phyloP scores from a whole-genome alignment of 2,888 invertebrate species.

The Ormyrus pomaceus region DNA sequence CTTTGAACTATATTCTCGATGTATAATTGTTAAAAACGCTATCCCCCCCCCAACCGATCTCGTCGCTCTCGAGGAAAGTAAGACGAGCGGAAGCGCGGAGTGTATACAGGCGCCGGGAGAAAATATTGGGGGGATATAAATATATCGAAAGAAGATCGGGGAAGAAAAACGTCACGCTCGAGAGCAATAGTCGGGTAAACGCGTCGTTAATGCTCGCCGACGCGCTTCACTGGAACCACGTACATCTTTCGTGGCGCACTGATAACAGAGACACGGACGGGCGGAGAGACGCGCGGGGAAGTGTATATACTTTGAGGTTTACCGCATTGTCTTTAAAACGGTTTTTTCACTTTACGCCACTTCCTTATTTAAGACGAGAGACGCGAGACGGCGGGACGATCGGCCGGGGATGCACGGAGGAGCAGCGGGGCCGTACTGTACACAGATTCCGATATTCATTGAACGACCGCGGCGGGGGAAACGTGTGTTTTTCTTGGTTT shows the following conservation, averaged over 20 bases:
- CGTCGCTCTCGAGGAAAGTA: too few relatives aligned
- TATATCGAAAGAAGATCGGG: not conserved
- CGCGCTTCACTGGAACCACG: not conserved
- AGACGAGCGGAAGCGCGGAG: too few relatives aligned
- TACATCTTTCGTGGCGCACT: not conserved
- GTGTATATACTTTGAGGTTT: conserved; percentile 24
- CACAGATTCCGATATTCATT: too few relatives aligned
- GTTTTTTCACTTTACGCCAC: conserved; percentile 29
- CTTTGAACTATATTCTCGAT: too few relatives aligned
- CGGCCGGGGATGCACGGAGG: too few relatives aligned
- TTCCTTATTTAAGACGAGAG: conserved; percentile 12
- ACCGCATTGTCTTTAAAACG: conserved; percentile 46
- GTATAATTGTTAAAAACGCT: too few relatives aligned
- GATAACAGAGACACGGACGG: conserved; percentile 24
- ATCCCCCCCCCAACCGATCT: too few relatives aligned
- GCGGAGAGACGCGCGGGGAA: not conserved
- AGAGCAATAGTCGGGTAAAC: not conserved
- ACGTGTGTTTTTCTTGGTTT: too few relatives aligned
- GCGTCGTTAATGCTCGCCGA: not conserved
- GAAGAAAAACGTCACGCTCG: conserved; percentile 24
- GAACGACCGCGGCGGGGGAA: too few relatives aligned
- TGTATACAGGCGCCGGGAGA: not conserved
- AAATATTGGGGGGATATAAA: not conserved
- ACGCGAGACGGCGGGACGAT: too few relatives aligned
- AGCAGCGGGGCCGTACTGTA: too few relatives aligned